A percentile compares a stretch with the other conserved stretches of the same genome.
phyloP scores from a whole-genome alignment of 2,888 invertebrate genomes.

The Catotricha subobsoleta region DNA sequence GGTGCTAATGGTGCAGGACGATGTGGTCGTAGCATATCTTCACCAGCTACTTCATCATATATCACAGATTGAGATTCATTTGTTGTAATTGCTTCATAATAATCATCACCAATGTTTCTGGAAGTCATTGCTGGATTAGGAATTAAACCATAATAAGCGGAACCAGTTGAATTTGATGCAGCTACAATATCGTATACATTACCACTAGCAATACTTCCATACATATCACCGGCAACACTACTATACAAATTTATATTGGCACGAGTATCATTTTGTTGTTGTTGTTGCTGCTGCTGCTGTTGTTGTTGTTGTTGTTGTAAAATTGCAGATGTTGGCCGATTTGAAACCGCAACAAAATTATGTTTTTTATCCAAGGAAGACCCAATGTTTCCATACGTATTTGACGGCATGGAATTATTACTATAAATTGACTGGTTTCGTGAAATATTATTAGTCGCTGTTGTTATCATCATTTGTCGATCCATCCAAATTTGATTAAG shows the following conservation, averaged over 20 bases:
- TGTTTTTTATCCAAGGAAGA: constrained; percentile 17
- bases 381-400: neutral
- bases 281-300: neutral
- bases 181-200: constrained; percentile 19
- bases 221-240: constrained; percentile 18
- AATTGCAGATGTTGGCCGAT: constrained; percentile 18
- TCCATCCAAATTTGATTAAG: constrained; percentile 36
- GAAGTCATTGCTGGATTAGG: no score
- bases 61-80: constrained; percentile 14
- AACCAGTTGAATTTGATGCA: constrained; percentile 16
- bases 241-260: constrained; percentile 14
- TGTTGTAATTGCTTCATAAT: constrained; percentile 1
- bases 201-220: constrained; percentile 10
- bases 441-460: no score
- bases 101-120: neutral
- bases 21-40: constrained; percentile 36
- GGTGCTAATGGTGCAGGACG: constrained; percentile 34
- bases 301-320: constrained; percentile 11
- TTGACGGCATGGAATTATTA: neutral
- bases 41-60: constrained; percentile 28
- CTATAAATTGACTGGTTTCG: neutral
- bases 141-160: constrained; percentile 24
- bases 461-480: no score
- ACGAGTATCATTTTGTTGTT: constrained; percentile 12
- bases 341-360: constrained; percentile 26